Evolutionary conservation across 2,888 invertebrate species (phyloP).

Genomic region (Diarsia dahlii): DNA sequence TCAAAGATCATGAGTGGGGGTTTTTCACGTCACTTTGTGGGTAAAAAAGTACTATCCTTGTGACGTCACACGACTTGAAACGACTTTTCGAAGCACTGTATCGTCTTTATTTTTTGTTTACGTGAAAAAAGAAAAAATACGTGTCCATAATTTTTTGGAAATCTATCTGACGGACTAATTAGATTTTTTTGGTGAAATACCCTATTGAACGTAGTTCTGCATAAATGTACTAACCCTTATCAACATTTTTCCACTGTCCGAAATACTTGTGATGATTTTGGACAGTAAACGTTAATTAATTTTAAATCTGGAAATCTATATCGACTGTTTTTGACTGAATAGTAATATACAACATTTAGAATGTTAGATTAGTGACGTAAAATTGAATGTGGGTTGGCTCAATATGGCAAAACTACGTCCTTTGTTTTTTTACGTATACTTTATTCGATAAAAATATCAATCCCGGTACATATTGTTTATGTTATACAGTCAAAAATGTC

Average conservation of each 20-base stretch:
- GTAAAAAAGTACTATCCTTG: too few species aligned
- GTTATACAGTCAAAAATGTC: not conserved
- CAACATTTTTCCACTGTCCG: not conserved
- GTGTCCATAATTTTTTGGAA: too few species aligned
- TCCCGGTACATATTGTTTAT: constrained; percentile 11
- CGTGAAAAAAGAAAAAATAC: too few species aligned
- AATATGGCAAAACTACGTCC: not conserved
- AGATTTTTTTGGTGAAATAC: too few species aligned
- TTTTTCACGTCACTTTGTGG: too few species aligned
- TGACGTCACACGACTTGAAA: too few species aligned
- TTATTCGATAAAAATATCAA: constrained; percentile 5
- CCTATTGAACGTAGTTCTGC: constrained; percentile 8
- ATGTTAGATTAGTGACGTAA: not conserved
- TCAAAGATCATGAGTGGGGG: too few species aligned
- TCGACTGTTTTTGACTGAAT: not conserved
- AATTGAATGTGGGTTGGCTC: not conserved
- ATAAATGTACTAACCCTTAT: not conserved
- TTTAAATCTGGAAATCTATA: not conserved
- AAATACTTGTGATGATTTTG: not conserved
- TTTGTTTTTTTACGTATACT: constrained; percentile 17
- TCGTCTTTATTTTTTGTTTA: too few species aligned
- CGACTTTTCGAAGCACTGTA: too few species aligned
- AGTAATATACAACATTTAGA: too few species aligned
- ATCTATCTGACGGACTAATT: too few species aligned
- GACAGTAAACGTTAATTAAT: not conserved